phyloP scores from a whole-genome alignment of 2,888 invertebrate genomes.

The Melieria omissa region DNA sequence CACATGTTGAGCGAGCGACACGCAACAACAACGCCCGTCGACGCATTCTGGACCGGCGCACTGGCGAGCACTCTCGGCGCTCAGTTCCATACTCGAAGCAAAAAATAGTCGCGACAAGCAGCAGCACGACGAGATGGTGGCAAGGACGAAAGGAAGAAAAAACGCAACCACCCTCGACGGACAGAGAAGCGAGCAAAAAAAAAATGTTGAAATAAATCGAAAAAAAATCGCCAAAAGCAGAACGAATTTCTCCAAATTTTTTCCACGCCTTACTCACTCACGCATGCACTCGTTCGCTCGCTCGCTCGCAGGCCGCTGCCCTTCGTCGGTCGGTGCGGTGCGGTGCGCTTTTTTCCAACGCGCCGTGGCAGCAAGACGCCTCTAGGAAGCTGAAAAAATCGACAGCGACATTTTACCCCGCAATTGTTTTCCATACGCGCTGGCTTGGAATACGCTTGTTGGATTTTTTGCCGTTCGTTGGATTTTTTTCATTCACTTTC shows the following conservation, averaged over 20 bases:
- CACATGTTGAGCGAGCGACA: neutral
- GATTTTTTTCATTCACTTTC: too few relatives aligned
- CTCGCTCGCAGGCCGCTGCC: conserved; percentile 7
- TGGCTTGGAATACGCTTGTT: neutral
- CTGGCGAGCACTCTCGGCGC: neutral
- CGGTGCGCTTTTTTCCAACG: neutral
- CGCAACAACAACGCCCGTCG: too few relatives aligned
- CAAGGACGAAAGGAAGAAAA: conserved; percentile 11
- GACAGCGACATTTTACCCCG: too few relatives aligned
- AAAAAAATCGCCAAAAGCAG: conserved; percentile 20
- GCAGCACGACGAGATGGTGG: conserved; percentile 12
- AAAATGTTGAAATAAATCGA: neutral
- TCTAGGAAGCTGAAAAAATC: too few relatives aligned
- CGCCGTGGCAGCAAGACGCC: neutral
- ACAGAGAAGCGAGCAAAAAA: neutral
- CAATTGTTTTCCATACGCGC: neutral
- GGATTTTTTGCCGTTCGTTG: too few relatives aligned
- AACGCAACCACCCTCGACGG: neutral
- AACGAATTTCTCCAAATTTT: conserved; percentile 27
- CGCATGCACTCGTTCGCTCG: conserved; percentile 10
- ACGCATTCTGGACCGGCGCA: conserved; percentile 22
- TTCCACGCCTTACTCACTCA: conserved; percentile 10
- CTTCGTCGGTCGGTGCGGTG: neutral
- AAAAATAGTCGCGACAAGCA: too few relatives aligned
- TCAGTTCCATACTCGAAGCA: too few relatives aligned